Base-by-base conservation (phyloP, 2,888 invertebrate species). In the Drosophila paranaensis region DNA sequence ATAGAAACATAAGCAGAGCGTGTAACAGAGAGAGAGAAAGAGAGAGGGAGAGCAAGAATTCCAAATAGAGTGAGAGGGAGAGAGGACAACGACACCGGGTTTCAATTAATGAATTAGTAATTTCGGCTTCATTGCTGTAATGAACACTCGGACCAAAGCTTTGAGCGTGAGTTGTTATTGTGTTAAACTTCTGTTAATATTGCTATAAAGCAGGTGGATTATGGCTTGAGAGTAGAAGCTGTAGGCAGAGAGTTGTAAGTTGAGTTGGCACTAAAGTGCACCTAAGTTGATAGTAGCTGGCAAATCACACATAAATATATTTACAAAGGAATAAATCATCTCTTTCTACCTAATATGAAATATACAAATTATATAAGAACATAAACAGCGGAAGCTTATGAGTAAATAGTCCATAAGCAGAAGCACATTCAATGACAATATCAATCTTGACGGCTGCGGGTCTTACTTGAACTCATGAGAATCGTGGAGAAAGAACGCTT, bases 31-130 rank as follows among this genome's bases (percentile, higher is more conserved):
- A 27, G 20, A 42, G 9, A n/a, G 13, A n/a, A n/a, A 35, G 11
- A 13, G 10, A n/a, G 30, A 13, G 16, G n/a, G 6, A 14, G n/a
- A n/a, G n/a, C n/a, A n/a, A n/a, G n/a, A n/a, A n/a, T n/a, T n/a
- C n/a, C n/a, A n/a, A n/a, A n/a, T n/a, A n/a, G n/a, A n/a, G n/a
- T n/a, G n/a, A n/a, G n/a, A n/a, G n/a, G n/a, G n/a, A n/a, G n/a
- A n/a, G n/a, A n/a, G n/a, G n/a, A n/a, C n/a, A n/a, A n/a, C n/a
- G n/a, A n/a, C n/a, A n/a, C n/a, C n/a, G 64, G 75, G 77, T 79
- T 85, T 82, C 89, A 88, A 89, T 90, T 90, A 90, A 87, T 81
- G 89, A 89, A 89, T 87, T 81, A 87, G 78, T 89, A 87, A 90
- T 89, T 76, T 89, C 56, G 50, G 66, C 79, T 77, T 85, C 74